A percentile compares a stretch with the other conserved stretches of the same genome.
These are phyloP conservation scores for Arge pagana DNA, from an alignment of 2,888 invertebrate species.

Conservation along the genomic window DNA sequence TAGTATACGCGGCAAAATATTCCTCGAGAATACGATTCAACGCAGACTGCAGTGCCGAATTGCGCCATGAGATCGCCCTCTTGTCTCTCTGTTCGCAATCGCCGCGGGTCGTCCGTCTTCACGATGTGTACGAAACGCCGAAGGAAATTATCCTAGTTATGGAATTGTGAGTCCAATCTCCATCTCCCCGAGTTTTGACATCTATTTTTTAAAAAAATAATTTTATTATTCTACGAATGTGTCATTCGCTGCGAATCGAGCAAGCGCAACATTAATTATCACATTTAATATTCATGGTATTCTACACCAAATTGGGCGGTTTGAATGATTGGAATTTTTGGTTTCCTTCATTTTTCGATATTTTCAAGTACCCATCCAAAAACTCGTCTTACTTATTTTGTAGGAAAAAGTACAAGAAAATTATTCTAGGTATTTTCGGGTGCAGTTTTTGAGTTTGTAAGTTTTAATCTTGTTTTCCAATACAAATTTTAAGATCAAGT, in stretches of 20 bases:
- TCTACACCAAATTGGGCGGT: too few species aligned
- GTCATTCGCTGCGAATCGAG: constrained; percentile 10
- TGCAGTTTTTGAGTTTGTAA: too few species aligned
- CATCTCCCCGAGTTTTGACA: constrained; percentile 20
- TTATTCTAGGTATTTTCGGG: too few species aligned
- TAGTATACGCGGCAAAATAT: constrained; percentile 95
- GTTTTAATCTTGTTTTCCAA: too few species aligned
- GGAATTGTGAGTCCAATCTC: constrained; percentile 73
- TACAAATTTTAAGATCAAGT: too few species aligned
- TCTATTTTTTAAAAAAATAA: constrained; percentile 6
- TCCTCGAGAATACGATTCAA: constrained; percentile 89
- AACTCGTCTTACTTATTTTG: too few species aligned
- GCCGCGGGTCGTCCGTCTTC: constrained; percentile 84
- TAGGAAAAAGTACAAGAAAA: too few species aligned
- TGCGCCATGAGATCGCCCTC: constrained; percentile 93
- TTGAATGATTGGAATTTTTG: too few species aligned
- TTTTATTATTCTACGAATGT: constrained; percentile 4
- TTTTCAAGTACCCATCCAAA: too few species aligned
- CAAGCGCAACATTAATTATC: too few species aligned
- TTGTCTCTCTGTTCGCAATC: constrained; percentile 83
- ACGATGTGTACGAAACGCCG: constrained; percentile 74
- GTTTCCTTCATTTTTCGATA: too few species aligned
- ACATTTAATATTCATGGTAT: too few species aligned
- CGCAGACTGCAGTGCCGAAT: constrained; percentile 83
- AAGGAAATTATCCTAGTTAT: constrained; percentile 81